A percentile compares a stretch with the other conserved stretches of the same genome.
Conservation (phyloP, 2,797 vertebrate species). For the Gymnoscopelus braueri region DNA sequence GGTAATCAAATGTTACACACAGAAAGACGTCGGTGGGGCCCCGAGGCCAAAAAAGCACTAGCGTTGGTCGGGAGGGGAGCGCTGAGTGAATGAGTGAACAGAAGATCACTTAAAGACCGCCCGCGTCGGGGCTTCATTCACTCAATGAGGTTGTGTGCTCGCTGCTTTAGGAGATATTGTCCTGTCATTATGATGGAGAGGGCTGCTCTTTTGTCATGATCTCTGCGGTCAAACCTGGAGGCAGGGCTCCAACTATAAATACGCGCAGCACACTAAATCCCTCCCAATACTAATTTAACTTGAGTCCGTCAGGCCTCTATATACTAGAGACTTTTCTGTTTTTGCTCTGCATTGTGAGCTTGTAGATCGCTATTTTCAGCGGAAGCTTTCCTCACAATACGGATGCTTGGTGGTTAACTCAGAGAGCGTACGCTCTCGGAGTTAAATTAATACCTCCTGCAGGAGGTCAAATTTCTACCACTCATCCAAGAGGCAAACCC, state of each 20-base stretch:
- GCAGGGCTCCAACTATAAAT: conserved; percentile 27
- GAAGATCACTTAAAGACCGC: conserved; percentile 45
- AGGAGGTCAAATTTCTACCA: no score
- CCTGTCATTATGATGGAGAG: conserved; percentile 9
- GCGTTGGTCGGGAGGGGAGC: conserved; percentile 55
- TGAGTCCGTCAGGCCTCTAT: no score
- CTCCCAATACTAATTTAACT: no score
- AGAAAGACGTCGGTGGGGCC: conserved; percentile 55
- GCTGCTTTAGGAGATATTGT: conserved; percentile 40
- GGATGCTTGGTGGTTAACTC: no score
- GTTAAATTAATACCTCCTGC: no score
- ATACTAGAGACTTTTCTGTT: no score
- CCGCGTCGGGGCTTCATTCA: conserved; percentile 63
- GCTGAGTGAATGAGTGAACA: conserved; percentile 62
- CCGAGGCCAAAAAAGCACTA: conserved; percentile 71
- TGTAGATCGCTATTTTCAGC: no score
- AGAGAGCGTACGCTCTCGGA: no score
- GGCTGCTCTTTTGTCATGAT: conserved; percentile 59
- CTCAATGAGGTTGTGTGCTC: conserved; percentile 47
- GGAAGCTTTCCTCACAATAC: no score
- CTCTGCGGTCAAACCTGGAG: background rate
- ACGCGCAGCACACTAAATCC: background rate
- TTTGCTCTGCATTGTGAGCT: no score
- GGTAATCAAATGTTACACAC: conserved; percentile 70
- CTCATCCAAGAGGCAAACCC: no score